phyloP scores from a whole-genome alignment of 2,888 invertebrate species.

The Synanthedon andrenaeformis region DNA sequence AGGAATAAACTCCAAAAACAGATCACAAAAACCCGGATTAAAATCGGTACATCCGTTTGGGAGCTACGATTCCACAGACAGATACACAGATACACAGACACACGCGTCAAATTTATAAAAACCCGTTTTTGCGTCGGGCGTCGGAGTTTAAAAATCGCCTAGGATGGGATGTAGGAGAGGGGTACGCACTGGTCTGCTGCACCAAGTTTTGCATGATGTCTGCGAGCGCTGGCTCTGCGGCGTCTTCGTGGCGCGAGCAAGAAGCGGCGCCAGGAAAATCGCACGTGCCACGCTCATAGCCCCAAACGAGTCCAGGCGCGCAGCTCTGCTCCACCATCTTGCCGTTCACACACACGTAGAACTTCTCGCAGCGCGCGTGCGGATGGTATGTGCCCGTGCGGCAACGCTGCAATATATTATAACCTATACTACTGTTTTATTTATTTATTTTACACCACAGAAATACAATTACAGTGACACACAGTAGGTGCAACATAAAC shows the following conservation, averaged over 20 bases:
- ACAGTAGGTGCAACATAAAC: no score
- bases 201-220: slow-evolving; percentile 15
- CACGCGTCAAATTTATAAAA: no score
- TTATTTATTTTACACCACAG: no score
- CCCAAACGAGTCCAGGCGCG: slow-evolving; percentile 82
- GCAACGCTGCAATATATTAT: slow-evolving; percentile 52
- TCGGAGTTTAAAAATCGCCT: no score
- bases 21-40: no score
- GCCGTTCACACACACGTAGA: slow-evolving; percentile 83
- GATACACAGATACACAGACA: no score
- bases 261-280: slow-evolving; percentile 79
- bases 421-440: neutral
- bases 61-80: no score
- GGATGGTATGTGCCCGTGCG: slow-evolving; percentile 81
- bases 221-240: neutral
- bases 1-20: no score
- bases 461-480: no score
- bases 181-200: neutral
- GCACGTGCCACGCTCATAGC: slow-evolving; percentile 74
- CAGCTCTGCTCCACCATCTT: slow-evolving; percentile 77
- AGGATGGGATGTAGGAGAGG: no score
- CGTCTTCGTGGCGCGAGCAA: slow-evolving; percentile 39
- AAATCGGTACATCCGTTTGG: no score
- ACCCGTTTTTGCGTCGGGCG: no score
- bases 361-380: slow-evolving; percentile 79